phyloP scores from a whole-genome alignment of 2,113 vertebrate genomes.

The Muntiacus muntjak region DNA sequence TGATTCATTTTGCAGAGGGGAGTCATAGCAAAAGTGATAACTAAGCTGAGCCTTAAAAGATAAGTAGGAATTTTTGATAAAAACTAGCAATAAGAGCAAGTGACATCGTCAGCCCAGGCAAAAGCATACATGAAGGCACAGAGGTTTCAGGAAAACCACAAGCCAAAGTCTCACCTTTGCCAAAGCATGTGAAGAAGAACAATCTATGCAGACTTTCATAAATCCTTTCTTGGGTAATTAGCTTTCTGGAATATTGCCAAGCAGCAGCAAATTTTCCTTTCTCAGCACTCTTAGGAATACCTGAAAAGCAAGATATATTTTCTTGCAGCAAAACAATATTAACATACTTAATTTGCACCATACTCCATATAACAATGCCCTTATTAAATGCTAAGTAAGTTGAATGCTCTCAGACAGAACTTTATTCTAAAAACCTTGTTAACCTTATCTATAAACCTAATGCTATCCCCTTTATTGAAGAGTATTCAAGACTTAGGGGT shows the following conservation, averaged over 20 bases:
- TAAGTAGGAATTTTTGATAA: background rate
- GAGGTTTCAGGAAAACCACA: background rate
- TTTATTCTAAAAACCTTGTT: background rate
- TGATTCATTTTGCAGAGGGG: background rate
- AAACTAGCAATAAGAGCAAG: background rate
- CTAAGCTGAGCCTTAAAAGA: background rate
- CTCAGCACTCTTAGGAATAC: background rate
- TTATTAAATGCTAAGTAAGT: background rate
- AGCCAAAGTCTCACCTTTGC: background rate
- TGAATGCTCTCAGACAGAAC: background rate
- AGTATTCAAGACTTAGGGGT: background rate
- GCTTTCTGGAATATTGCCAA: constrained; percentile 30
- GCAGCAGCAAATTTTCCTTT: background rate
- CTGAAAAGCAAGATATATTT: constrained; percentile 30
- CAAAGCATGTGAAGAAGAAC: background rate
- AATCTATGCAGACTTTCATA: background rate
- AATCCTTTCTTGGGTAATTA: constrained; percentile 34
- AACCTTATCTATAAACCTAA: background rate
- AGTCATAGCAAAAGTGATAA: background rate
- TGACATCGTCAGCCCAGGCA: background rate
- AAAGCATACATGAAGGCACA: background rate
- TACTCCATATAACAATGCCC: background rate
- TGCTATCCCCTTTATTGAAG: background rate
- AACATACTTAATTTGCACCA: background rate
- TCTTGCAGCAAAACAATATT: background rate